Base-by-base conservation (phyloP, 2,888 invertebrate genomes). In the Mamestra brassicae region DNA sequence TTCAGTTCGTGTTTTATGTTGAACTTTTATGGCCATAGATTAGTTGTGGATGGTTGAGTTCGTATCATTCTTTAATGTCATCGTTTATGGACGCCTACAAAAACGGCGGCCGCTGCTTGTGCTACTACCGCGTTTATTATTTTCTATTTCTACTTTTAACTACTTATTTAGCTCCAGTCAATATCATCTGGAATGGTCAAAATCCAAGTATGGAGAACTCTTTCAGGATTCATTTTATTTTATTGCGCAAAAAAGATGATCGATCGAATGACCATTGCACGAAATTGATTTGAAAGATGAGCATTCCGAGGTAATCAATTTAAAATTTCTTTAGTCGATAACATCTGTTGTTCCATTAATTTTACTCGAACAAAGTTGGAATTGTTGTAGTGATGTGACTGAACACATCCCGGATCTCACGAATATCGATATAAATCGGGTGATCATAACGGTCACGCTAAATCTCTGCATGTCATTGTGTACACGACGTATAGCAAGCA, bases 381-480 rank as follows among this genome's bases (percentile, higher is more conserved):
- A 89, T 91, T 94, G 93, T 93, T 89, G 75, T 80, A 73, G 71
- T 75, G 50, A 60, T 62, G 76, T 61, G 74, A 81, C 82, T 87
- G 77, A 69, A 76, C 69, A 64, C 78, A 88, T 90, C 84, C 92
- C 93, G 92, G 91, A 94, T 92, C 92, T 92, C 89, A 88, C 89
- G 89, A 89, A 87, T 90, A 90, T 90, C 90, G 91, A 90, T 93
- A 88, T 89, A 90, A 93, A 92, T 93, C 91, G 78, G 85, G 79
- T 89, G 89, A 89, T 91, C 89, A 89, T 94, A 95, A 95, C 94
- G 94, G 94, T 85, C 85, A 85, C 84, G 85, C 85, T 86, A 88
- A 89, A 88, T 85, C 82, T 85, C 69, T 81, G 64, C 62, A 65
- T 67, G 68, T 64, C 76, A 71, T 83, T 84, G 87, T 83, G 73